Base-by-base conservation (phyloP, 2,797 vertebrate genomes). In the Siniperca obscura region DNA sequence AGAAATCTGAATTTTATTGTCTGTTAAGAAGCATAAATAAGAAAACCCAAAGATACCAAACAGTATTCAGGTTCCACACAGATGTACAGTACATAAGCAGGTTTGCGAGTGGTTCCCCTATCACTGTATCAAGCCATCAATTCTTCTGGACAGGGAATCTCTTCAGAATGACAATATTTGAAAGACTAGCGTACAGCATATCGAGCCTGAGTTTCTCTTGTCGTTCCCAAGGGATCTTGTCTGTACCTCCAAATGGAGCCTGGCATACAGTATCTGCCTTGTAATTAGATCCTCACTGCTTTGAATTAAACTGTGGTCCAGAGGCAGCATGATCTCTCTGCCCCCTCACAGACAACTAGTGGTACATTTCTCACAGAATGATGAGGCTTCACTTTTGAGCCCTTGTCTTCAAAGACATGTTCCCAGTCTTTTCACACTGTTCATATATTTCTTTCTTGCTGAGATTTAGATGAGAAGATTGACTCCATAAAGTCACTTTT, bases 271-370 rank as follows among this genome's bases (percentile, higher is more conserved):
- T 80, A 76, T 88, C 74, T 78, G 73, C 64, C 83, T 86, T 80
- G 87, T 89, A 91, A 92, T 92, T 87, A 86, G 82, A 91, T 82
- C 86, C 81, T 82, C 17, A 44, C 74, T 85, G 78, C 85, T 87
- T 81, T 90, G 78, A 78, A 90, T 90, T 70, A 76, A 87, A 84
- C 78, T 40, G 64, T 46, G 40, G 82, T 76, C 73, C 76, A 46
- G 85, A 76, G 83, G 71, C 75, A 44, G 80, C 30, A 17, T 69
- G 79, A 79, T 80, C 70, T 68, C 52, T 78, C 66, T 84, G 76
- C 74, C 75, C 78, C 69, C 73, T 76, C 74, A 3, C 42, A 34
- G 56, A 78, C 14, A 34, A 36, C 50, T 64, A 36, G 34, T 64
- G 65, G 14, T 71, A 68, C 53, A 70, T 73, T 84, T 84, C 55